phyloP scores from a whole-genome alignment of 2,797 vertebrate species.

The Sciurus vulgaris region DNA sequence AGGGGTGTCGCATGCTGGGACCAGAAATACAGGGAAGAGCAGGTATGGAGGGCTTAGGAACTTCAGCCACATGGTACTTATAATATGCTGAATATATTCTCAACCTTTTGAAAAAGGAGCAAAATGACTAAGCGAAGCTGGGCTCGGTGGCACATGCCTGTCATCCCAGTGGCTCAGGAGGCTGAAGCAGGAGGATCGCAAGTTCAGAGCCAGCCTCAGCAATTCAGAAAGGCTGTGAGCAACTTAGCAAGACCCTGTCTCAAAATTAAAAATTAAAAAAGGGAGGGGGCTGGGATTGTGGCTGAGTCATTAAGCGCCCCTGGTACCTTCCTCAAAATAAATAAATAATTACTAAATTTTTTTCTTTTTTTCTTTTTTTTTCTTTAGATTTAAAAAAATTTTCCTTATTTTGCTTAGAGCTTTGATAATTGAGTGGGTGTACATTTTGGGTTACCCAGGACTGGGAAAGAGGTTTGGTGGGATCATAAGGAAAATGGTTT shows the following conservation, averaged over 20 bases:
- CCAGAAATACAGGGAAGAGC: background rate
- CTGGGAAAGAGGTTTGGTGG: slow-evolving; percentile 4
- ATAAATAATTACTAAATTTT: background rate
- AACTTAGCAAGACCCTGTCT: no score
- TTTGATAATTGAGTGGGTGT: slow-evolving; percentile 37
- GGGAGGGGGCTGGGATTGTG: no score
- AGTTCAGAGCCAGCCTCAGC: no score
- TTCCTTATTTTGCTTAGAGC: background rate
- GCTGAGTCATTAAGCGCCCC: no score
- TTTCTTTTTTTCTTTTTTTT: background rate
- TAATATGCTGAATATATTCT: background rate
- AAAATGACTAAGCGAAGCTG: background rate
- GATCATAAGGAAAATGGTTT: background rate
- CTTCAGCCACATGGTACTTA: background rate
- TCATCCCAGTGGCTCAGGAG: no score
- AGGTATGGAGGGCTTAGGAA: background rate
- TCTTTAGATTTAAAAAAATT: background rate
- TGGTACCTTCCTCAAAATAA: no score
- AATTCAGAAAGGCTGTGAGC: no score
- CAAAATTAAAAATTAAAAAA: no score
- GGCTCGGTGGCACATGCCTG: no score
- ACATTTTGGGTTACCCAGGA: background rate
- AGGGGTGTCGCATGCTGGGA: background rate
- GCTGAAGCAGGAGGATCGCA: no score
- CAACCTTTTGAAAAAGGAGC: slow-evolving; percentile 36